Base-by-base conservation (phyloP, 2,113 vertebrate genomes). In the Psittacara wagleri region DNA sequence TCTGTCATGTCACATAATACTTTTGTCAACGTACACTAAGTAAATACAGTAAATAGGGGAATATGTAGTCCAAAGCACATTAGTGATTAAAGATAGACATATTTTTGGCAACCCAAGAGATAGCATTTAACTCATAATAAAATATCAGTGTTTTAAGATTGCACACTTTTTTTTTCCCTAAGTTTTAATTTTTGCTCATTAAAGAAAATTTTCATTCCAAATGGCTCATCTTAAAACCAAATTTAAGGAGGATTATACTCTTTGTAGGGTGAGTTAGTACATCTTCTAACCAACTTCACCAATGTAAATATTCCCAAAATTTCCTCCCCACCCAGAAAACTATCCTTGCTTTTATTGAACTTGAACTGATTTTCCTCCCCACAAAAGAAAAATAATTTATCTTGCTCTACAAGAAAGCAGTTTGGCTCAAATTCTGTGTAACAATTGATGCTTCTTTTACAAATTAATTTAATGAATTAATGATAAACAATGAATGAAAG, bases 381-480 rank as follows among this genome's bases (percentile, higher is more conserved):
- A 2, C 5, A 51, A 74, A 70, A 15, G 1, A 44, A 64, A 46
- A 87, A 59, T 6, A 10, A 10, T 62, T 2, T 23, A 90, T 51
- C 15, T 64, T 86, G 7, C 12, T 74, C 5, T 77, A 13, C 9
- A 2, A 46, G 25, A 69, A 69, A 86, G 6, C 6, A 73, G 12
- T 27, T 83, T 88, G 17, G 55, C 14, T 69, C 7, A 48, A 24
- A 43, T 88, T 85, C 19, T 72, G 4, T 48, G 4, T 52, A 89
- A 31, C 1, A 81, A 55, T 5, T 0, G 4, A 37, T 70, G 19
- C 0, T 49, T 81, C 6, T n/a, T 86, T 74, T 70, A 49, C 11
- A 70, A 75, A 41, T 70, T 52, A 81, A 48, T 39, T 35, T 52
- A 52, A 37, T 55, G 10, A 70, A 22, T 66, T 29, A 48, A 52